Evolutionary conservation across 2,888 invertebrate genomes (phyloP).

Genomic region (Eristalinus sepulchralis): DNA sequence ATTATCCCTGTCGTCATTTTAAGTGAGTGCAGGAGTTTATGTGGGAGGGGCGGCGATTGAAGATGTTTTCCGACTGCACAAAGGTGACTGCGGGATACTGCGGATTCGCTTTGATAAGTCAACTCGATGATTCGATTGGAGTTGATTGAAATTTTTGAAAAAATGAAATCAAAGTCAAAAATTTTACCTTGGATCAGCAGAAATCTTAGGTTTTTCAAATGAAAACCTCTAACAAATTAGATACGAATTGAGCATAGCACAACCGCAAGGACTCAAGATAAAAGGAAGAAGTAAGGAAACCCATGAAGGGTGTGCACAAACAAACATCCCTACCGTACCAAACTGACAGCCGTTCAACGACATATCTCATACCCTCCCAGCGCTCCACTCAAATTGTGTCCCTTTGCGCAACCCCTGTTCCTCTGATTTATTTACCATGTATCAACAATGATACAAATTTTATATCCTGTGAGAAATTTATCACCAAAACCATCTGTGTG

Average conservation of each 20-base stretch:
- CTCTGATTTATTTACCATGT: conserved; percentile 63
- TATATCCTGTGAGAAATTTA: conserved; percentile 73
- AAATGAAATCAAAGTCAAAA: conserved; percentile 48
- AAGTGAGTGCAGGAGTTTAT: not conserved
- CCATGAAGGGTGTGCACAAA: conserved; percentile 43
- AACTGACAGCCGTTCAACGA: conserved; percentile 13
- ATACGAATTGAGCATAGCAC: conserved; percentile 22
- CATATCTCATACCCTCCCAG: conserved; percentile 3
- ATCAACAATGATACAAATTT: conserved; percentile 67
- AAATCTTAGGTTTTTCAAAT: conserved; percentile 15
- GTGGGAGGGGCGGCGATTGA: not conserved
- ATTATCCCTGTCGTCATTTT: conserved; percentile 75
- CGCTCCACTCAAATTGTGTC: conserved; percentile 11
- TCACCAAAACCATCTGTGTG: conserved; percentile 74
- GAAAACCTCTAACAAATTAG: conserved; percentile 38
- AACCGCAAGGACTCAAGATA: conserved; percentile 11
- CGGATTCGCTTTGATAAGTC: conserved; percentile 63
- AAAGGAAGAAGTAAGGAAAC: not conserved
- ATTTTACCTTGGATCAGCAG: conserved; percentile 41
- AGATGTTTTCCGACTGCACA: conserved; percentile 5
- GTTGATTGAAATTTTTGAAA: conserved; percentile 52
- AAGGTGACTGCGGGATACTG: conserved; percentile 53
- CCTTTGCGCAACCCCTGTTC: conserved; percentile 34
- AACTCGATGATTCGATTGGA: conserved; percentile 58
- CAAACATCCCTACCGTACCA: conserved; percentile 48